Evolutionary conservation across 1,140 invertebrate species (phyloP).

Genomic region (Eriocheir sinensis): DNA sequence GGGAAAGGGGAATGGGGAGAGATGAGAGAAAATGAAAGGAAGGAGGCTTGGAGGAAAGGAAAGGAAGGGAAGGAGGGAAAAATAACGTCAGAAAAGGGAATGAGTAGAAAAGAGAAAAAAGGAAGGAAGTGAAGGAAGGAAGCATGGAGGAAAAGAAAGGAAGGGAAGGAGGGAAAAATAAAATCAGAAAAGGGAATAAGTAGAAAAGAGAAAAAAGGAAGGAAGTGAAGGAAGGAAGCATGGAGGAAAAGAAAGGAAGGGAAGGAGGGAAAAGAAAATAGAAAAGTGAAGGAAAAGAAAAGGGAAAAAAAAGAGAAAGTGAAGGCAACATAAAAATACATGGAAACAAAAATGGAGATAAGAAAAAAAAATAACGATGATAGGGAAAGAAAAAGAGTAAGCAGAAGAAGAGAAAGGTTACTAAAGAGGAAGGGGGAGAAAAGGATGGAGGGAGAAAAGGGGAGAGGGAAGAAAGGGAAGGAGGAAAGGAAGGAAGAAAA

Average conservation of each 20-base stretch:
- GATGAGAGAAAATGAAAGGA: background rate
- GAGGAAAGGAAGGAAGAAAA: background rate
- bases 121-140: too few relatives aligned
- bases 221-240: background rate
- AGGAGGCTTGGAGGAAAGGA: background rate
- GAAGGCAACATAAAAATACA: background rate
- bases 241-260: slow-evolving; percentile 23
- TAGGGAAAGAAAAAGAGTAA: background rate
- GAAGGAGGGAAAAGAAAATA: background rate
- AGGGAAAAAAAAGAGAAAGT: background rate
- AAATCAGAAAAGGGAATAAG: background rate
- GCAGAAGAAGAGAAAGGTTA: background rate
- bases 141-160: background rate
- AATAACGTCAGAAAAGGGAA: too few relatives aligned
- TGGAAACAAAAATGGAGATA: background rate
- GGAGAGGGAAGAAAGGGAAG: background rate
- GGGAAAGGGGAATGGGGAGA: background rate
- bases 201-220: background rate
- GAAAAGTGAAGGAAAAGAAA: background rate
- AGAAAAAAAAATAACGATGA: background rate
- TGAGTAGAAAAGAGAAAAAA: too few relatives aligned
- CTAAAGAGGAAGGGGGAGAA: background rate
- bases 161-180: background rate
- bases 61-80: too few relatives aligned
- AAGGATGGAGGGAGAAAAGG: background rate